Evolutionary conservation across 1,140 invertebrate species (phyloP), one percentile per base, ranked within the genome.

Genomic region (Parapsyche elsis): DNA sequence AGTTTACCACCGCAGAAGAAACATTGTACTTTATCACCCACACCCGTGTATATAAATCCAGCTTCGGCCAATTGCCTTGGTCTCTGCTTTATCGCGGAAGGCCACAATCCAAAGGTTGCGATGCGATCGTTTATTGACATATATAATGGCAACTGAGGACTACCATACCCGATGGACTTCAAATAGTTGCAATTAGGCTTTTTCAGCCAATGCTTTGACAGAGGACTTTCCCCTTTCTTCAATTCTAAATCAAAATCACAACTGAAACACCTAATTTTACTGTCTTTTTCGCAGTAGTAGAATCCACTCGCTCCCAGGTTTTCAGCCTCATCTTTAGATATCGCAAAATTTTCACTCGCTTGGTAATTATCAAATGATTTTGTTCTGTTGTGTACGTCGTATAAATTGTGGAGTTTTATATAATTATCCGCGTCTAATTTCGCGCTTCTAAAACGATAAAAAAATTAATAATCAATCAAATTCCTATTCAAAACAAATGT

Each of bases 31-130:
- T 75, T 57, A 57, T 75, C 73, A 12, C 16, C 24, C 4, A 0
- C 1, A 10, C 53, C 53, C 1, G 53, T 24, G 16, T 75, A 75
- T 7, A 75, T n/a, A 14, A 75, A 75, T 9, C 73, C 73, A 24
- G 73, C 73, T 57, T 75, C 73, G 1, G 73, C 73, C 53, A 75
- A 16, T 4, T 57, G 16, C 14, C 9, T 23, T 4, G 14, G 14
- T 23, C 9, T 45, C n/a, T 49, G 38, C 0, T 10, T 9, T n/a
- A 46, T 23, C 5, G n/a, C 71, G n/a, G 16, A 10, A 0, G 71
- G 71, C 71, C 71, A 73, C 0, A 23, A 10, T 46, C 5, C 9
- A 23, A 73, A 73, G 0, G 10, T 46, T 49, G 30, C 9, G 12
- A 71, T n/a, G 4, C 71, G 1, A 4, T 26, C 21, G 19, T 67